phyloP scores from a whole-genome alignment of 2,888 invertebrate species.

The Acrobasis repandana region DNA sequence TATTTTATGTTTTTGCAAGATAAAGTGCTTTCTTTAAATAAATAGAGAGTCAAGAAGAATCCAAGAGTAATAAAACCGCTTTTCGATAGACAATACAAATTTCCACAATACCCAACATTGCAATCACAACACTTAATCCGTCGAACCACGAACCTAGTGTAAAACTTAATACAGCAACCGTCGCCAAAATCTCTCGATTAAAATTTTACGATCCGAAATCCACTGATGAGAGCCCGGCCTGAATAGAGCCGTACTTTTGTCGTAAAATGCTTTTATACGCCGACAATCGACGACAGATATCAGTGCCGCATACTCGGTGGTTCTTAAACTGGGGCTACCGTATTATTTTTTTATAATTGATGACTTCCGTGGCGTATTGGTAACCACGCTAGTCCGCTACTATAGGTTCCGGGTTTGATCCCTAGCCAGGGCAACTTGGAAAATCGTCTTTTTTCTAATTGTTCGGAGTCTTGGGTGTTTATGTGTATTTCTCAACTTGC shows the following conservation, averaged over 20 bases:
- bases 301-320: background rate
- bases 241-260: conserved; percentile 22
- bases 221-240: conserved; percentile 26
- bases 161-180: conserved; percentile 29
- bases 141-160: conserved; percentile 16
- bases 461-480: too few relatives aligned
- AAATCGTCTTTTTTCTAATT: too few relatives aligned
- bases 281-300: conserved; percentile 12
- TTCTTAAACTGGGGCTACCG: background rate
- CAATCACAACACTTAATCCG: conserved; percentile 1
- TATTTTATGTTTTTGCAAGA: too few relatives aligned
- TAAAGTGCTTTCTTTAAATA: too few relatives aligned
- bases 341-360: too few relatives aligned
- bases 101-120: conserved; percentile 7
- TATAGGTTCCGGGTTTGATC: too few relatives aligned
- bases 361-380: too few relatives aligned
- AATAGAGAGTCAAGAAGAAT: too few relatives aligned
- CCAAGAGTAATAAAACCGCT: background rate
- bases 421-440: too few relatives aligned
- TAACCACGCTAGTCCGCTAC: too few relatives aligned
- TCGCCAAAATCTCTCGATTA: conserved; percentile 31
- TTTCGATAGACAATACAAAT: background rate
- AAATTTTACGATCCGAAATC: conserved; percentile 36
- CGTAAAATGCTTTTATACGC: conserved; percentile 19
- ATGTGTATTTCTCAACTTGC: too few relatives aligned